phyloP scores from a whole-genome alignment of 2,113 vertebrate genomes.

The Saiga tatarica region DNA sequence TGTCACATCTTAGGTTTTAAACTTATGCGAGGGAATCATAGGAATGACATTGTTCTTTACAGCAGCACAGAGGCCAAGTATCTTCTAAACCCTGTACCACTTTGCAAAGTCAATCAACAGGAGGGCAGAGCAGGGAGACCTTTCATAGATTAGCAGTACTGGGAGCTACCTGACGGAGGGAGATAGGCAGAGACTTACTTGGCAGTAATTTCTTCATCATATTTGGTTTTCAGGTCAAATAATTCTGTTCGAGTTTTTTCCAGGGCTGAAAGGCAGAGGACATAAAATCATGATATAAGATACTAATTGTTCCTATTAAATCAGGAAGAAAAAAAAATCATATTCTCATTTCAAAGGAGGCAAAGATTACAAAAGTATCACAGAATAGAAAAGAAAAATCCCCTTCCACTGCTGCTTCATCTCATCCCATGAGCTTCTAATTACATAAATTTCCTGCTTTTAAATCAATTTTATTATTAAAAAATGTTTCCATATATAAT shows the following conservation, averaged over 20 bases:
- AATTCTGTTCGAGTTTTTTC: constrained; percentile 98
- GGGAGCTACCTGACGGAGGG: background rate
- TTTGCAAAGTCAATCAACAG: background rate
- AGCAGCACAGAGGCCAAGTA: background rate
- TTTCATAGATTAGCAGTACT: background rate
- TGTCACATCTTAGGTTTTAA: background rate
- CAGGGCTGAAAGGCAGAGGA: constrained; percentile 89
- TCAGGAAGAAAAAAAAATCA: background rate
- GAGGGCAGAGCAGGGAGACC: background rate
- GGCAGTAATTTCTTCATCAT: constrained; percentile 97
- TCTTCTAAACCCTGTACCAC: background rate
- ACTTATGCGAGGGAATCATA: background rate
- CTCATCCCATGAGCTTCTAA: background rate
- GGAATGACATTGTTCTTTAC: background rate
- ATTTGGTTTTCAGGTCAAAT: constrained; percentile 99
- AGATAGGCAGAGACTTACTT: constrained; percentile 88
- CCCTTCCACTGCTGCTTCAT: background rate
- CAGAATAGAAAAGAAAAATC: background rate
- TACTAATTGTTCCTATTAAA: background rate
- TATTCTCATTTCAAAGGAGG: background rate
- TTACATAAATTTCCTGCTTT: background rate
- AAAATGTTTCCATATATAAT: background rate
- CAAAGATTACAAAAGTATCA: background rate
- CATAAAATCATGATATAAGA: constrained; percentile 53
- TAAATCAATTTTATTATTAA: background rate